These are phyloP conservation scores for Zhengitettix transpicula DNA, from an alignment of 2,888 invertebrate species.

Conservation along the genomic window DNA sequence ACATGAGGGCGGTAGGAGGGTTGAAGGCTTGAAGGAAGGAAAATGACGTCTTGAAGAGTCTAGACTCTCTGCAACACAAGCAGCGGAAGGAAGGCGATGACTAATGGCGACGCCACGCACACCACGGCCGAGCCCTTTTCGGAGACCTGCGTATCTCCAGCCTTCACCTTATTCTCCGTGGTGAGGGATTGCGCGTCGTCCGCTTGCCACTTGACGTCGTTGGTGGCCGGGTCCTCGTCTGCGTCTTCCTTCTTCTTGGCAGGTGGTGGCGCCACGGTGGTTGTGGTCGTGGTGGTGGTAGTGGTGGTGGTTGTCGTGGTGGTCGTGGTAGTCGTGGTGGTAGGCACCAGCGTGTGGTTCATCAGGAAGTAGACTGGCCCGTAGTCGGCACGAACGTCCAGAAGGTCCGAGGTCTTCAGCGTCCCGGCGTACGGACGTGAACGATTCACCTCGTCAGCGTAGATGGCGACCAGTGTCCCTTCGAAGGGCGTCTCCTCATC, in stretches of 20 bases:
- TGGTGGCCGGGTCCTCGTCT: slow-evolving; percentile 5
- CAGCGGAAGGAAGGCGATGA: neutral
- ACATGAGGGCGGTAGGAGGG: too few species aligned
- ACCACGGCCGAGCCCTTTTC: neutral
- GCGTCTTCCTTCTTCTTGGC: slow-evolving; percentile 16
- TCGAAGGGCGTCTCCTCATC: slow-evolving; percentile 58
- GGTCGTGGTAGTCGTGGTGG: slow-evolving; percentile 46
- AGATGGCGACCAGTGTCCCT: slow-evolving; percentile 51
- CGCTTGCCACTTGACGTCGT: slow-evolving; percentile 19
- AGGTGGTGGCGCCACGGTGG: slow-evolving; percentile 20
- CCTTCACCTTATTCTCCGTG: slow-evolving; percentile 15
- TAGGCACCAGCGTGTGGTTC: slow-evolving; percentile 62
- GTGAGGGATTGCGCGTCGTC: slow-evolving; percentile 24
- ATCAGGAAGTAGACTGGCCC: slow-evolving; percentile 60
- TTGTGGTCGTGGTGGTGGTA: slow-evolving; percentile 16
- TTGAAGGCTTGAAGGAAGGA: too few species aligned
- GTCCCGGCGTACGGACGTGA: slow-evolving; percentile 44
- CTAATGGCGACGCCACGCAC: neutral
- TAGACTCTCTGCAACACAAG: too few species aligned
- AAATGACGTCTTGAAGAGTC: too few species aligned
- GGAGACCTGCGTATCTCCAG: neutral
- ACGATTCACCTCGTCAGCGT: slow-evolving; percentile 40
- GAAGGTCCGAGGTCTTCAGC: slow-evolving; percentile 45
- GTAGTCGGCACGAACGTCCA: slow-evolving; percentile 51
- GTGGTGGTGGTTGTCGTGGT: slow-evolving; percentile 24